Evolutionary conservation across 1,140 invertebrate genomes (phyloP).

Genomic region (Aphaenogaster rudis): DNA sequence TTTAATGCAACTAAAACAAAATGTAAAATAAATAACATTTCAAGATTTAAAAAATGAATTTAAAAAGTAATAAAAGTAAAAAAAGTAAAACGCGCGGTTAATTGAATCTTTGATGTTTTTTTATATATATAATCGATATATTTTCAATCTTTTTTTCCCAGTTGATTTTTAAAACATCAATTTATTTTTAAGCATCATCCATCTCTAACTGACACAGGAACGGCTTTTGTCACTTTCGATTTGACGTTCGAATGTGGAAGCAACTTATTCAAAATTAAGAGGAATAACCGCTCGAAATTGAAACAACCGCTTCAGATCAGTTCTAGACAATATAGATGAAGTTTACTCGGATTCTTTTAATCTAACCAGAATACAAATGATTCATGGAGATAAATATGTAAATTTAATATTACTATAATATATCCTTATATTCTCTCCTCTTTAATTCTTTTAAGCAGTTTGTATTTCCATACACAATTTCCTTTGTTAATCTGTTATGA

Average conservation of each 20-base stretch:
- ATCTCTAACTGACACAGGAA: too few relatives aligned
- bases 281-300: neutral
- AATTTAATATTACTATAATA: conserved; percentile 20
- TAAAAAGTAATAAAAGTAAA: too few relatives aligned
- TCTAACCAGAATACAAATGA: neutral
- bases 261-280: neutral
- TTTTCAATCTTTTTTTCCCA: too few relatives aligned
- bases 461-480: neutral
- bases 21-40: too few relatives aligned
- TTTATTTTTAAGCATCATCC: too few relatives aligned
- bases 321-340: neutral
- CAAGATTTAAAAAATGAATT: too few relatives aligned
- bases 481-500: neutral
- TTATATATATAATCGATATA: too few relatives aligned
- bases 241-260: neutral
- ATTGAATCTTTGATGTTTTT: too few relatives aligned
- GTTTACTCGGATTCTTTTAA: neutral
- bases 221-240: too few relatives aligned
- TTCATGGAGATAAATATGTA: neutral
- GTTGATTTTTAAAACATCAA: too few relatives aligned
- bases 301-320: neutral
- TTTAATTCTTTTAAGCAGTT: neutral
- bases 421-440: neutral
- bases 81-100: too few relatives aligned
- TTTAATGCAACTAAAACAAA: too few relatives aligned